Base-by-base conservation (phyloP, 2,113 vertebrate genomes). In the Zingel zingel region DNA sequence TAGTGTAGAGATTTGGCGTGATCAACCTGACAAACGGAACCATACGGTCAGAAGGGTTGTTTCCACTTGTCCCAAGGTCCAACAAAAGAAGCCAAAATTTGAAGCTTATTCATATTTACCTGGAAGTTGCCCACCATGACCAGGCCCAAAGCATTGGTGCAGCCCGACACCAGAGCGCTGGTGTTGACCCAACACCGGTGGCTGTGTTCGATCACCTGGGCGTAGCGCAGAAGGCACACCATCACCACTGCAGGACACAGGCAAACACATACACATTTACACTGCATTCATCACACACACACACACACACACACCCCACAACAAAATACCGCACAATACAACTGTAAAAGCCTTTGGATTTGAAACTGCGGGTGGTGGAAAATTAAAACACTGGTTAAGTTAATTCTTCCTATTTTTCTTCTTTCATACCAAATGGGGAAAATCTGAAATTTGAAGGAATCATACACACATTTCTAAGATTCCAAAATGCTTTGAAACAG, bases 121-220 rank as follows among this genome's bases (percentile, higher is more conserved):
- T 98, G 97, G 88, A 98, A 98, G 92, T 98, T 98, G 47, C 97
- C 97, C 63, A 98, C 97, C 92, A 98, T 95, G 80, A 98, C 94
- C 2, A 98, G 95, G 64, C 97, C 97, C 2, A 96, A 84, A 0
- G 96, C 97, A 0, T 98, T 98, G 89, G 95, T 96, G 89, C 95
- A 97, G 83, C 97, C 97, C 0, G 96, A 95, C 85, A 97, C 95
- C 84, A 98, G 93, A 1, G 95, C 96, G 0, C 95, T 95, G 21
- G 96, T 97, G 96, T 97, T 98, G 45, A 97, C 88, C 97, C 97
- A 97, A 66, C 96, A 97, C 51, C 94, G 91, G 63, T 96, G 96
- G 88, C 95, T 96, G 88, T 96, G 96, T 82, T 98, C 97, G 2
- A 98, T 94, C 86, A 98, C 94, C 92, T 98, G 97, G 87, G 96